These are phyloP conservation scores for Homarus gammarus DNA, from an alignment of 2,888 invertebrate genomes.

Conservation along the genomic window DNA sequence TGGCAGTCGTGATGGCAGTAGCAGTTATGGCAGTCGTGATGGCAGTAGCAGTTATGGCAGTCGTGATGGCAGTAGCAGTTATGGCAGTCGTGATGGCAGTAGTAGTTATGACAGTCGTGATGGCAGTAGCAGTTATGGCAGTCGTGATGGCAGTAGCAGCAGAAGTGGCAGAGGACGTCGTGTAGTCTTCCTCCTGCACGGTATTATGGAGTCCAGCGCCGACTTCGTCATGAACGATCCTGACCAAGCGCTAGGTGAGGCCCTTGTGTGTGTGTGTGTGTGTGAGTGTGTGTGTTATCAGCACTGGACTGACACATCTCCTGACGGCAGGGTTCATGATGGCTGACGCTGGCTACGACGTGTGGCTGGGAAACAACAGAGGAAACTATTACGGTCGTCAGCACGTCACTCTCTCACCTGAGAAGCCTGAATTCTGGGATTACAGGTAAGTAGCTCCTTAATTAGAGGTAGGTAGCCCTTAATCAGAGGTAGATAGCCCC, in stretches of 20 bases:
- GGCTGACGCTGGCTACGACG: constrained; percentile 86
- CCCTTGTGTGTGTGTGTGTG: too few relatives aligned
- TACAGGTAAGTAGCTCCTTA: neutral
- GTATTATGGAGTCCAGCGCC: constrained; percentile 86
- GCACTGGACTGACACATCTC: too few relatives aligned
- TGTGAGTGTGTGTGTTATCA: too few relatives aligned
- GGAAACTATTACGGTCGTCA: constrained; percentile 86
- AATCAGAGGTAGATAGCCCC: too few relatives aligned
- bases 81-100: too few relatives aligned
- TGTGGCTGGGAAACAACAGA: constrained; percentile 90
- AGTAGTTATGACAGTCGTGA: too few relatives aligned
- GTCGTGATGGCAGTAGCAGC: neutral
- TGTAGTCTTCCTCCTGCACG: constrained; percentile 82
- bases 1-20: too few relatives aligned
- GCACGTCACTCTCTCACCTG: constrained; percentile 81
- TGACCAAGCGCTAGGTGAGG: constrained; percentile 84
- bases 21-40: too few relatives aligned
- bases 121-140: neutral
- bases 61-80: too few relatives aligned
- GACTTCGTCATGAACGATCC: constrained; percentile 88
- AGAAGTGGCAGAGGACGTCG: constrained; percentile 75
- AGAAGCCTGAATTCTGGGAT: constrained; percentile 77
- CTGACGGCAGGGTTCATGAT: constrained; percentile 80
- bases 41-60: too few relatives aligned
- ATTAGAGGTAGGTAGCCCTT: too few relatives aligned